Evolutionary conservation across 1,140 invertebrate species (phyloP), one percentile per base, ranked within the genome.

Genomic region (Arion vulgaris): DNA sequence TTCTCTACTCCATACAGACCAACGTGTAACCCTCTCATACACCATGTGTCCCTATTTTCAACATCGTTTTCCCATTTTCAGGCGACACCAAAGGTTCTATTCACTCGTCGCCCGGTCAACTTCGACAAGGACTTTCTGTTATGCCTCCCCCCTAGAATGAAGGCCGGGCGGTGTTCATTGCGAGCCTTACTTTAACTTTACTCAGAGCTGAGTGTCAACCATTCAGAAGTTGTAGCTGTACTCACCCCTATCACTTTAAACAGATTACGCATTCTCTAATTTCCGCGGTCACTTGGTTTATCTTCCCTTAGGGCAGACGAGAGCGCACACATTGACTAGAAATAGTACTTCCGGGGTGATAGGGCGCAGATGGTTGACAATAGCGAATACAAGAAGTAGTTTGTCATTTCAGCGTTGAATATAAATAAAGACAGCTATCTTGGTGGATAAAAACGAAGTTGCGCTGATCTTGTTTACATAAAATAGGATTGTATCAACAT

Each of bases 231-330:
- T 66, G n/a, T 32, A 66, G 62, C 28, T 32, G 62, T 66, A 66
- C 62, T 66, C 62, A 66, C 62, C 62, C 62, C n/a, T 28, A 66
- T 66, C 62, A 17, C n/a, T 66, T 66, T 66, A 66, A 66, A 66
- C 62, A 34, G 62, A 66, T 66, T 66, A 66, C n/a, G 28, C 28
- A 23, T 66, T 66, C 62, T 32, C 62, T 32, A 32, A 66, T 66
- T 66, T 66, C 62, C 62, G 62, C 28, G 62, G 5, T 28, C n/a
- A 34, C 62, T 28, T 11, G 5, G 62, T 32, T 66, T 66, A 66
- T 66, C 62, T 66, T 32, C 62, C 62, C 62, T 66, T 66, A 66
- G 62, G 62, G 62, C 62, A 32, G 62, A 66, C n/a, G 62, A 28
- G 62, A 66, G 62, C 62, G 62, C n/a, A 34, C 62, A 34, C 62